Evolutionary conservation across 2,113 vertebrate species (phyloP), one percentile per base, ranked within the genome.

Genomic region (Anguilla rostrata): DNA sequence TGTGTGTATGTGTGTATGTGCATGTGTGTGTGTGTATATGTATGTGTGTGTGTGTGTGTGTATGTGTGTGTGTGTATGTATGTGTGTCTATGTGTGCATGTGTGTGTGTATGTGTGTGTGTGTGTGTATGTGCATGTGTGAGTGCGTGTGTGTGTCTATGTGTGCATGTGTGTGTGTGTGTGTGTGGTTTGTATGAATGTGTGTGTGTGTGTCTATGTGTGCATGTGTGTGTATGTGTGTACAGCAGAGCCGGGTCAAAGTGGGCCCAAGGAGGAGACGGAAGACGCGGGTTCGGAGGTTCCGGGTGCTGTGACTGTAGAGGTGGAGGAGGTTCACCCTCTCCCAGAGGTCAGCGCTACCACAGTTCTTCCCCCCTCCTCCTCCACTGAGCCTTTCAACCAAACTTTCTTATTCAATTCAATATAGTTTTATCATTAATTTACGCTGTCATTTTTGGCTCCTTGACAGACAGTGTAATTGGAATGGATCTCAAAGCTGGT

Each of bases 291-390:
- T 2, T 86, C 93, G 0, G 95, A 98, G 86, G 95, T 97, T 86
- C 98, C 98, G 0, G 92, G 91, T 84, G 90, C 96, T 0, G 94
- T 98, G 85, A 97, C 93, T 11, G 98, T 99, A 88, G 96, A 97
- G 8, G 92, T 96, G 0, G 97, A 99, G 89, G 97, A 98, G 78
- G 91, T 97, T 83, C 97, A 98, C 90, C 97, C 97, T 0, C 94
- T 99, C 39, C 97, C 98, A 0, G 95, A 97, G 94, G 97, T 99
- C 86, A 89, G 91, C 43, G 4, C 56, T 80, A 60, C 57, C 18
- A 2, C 57, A 60, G 3, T 16, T 60, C 57, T 14, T 15, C 57
- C 7, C 0, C 43, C 3, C 3, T 5, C 43, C 43, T 46, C 3
- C 43, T 46, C 43, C 8, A 43, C 43, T 43, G 43, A 43, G 43